Evolutionary conservation across 2,113 vertebrate genomes (phyloP).

Genomic region (Cyanoliseus patagonus): DNA sequence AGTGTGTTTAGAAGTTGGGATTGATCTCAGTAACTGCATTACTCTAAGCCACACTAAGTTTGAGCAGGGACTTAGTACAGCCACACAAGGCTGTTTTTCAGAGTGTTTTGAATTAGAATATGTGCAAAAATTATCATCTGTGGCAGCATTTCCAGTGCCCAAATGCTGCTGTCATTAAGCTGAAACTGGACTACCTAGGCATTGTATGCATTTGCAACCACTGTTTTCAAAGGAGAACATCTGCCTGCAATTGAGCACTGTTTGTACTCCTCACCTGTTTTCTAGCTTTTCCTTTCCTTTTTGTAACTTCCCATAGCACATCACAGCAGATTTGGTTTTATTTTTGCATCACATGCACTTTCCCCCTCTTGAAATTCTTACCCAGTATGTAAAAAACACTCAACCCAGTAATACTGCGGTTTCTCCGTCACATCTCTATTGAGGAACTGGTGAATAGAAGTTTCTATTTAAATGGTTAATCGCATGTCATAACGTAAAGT

Average conservation of each 20-base stretch:
- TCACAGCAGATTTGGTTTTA: neutral
- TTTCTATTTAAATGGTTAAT: neutral
- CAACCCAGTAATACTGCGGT: neutral
- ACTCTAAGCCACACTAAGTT: neutral
- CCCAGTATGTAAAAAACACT: neutral
- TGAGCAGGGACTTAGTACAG: neutral
- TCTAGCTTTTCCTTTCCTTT: neutral
- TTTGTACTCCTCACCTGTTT: neutral
- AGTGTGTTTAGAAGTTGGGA: neutral
- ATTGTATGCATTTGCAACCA: neutral
- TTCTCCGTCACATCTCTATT: neutral
- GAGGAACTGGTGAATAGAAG: neutral
- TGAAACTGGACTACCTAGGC: neutral
- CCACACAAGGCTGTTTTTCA: neutral
- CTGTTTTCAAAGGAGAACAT: neutral
- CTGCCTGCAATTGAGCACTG: neutral
- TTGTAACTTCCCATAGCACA: neutral
- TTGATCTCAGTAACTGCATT: neutral
- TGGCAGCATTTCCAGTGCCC: neutral
- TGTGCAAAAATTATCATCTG: neutral
- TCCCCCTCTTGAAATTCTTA: neutral
- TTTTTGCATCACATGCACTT: neutral
- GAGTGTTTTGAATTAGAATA: neutral
- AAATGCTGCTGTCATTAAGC: neutral
- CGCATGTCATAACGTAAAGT: accelerated